These are phyloP conservation scores for Aplocera efformata DNA, from an alignment of 2,888 invertebrate genomes.

Conservation along the genomic window DNA sequence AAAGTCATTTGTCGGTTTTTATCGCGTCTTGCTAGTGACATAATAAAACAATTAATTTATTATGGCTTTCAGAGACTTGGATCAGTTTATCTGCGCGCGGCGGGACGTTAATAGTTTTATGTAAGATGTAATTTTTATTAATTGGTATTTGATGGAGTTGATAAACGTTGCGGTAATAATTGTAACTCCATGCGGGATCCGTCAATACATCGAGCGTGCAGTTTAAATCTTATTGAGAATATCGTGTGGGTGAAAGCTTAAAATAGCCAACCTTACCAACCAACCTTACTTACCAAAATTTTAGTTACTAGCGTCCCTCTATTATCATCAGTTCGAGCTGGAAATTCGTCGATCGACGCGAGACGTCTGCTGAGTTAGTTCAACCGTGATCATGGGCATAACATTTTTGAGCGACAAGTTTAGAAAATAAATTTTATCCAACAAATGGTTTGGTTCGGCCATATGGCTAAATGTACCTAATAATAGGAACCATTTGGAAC, in stretches of 20 bases:
- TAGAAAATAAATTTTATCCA: too few relatives aligned
- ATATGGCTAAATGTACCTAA: constrained; percentile 23
- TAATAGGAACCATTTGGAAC: constrained; percentile 26
- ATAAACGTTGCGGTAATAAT: constrained; percentile 43
- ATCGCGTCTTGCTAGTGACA: constrained; percentile 66
- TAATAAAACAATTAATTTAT: constrained; percentile 79
- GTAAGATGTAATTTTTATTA: constrained; percentile 75
- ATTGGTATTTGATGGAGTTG: constrained; percentile 67
- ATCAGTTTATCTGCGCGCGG: constrained; percentile 68
- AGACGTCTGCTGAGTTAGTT: too few relatives aligned
- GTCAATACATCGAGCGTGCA: constrained; percentile 29
- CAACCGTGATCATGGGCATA: too few relatives aligned
- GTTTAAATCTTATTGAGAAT: not conserved
- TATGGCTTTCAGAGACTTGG: constrained; percentile 60
- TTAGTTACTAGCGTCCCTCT: too few relatives aligned
- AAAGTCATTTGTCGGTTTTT: constrained; percentile 71
- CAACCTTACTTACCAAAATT: too few relatives aligned
- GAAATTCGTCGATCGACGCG: too few relatives aligned
- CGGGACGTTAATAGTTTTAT: constrained; percentile 73
- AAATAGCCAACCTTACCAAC: too few relatives aligned
- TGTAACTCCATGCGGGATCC: constrained; percentile 56
- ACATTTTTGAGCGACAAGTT: too few relatives aligned
- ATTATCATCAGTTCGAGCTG: too few relatives aligned
- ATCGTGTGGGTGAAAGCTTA: not conserved
- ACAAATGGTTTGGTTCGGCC: constrained; percentile 18